Evolutionary conservation across 2,888 invertebrate genomes (phyloP), one percentile per base, ranked within the genome.

Genomic region (Brachycybe producta): DNA sequence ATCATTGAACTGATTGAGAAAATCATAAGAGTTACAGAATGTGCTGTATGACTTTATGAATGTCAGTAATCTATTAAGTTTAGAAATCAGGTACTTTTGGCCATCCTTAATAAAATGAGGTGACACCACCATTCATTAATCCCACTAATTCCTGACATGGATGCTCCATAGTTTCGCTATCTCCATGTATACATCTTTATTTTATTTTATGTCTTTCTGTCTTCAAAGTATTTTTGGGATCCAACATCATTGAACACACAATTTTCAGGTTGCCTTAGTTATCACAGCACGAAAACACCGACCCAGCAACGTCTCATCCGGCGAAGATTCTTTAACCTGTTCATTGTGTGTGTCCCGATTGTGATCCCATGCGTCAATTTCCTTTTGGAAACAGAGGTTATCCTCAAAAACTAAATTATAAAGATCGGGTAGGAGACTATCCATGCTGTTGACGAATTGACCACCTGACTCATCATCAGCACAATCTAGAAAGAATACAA

Each of bases 361-460:
- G n/a, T n/a, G 52, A 55, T 68, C 68, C 69, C 69, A 70, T n/a
- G 63, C 60, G 8, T 60, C 60, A 23, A 67, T 60, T 56, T 68
- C 68, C 34, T 58, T 58, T 23, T 51, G 54, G 54, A 69, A 67
- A 30, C 55, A 53, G 28, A 58, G 55, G 57, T 69, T 70, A 58
- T 70, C 68, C 26, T 60, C 58, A 21, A 58, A 56, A 1, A 69
- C 66, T 13, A 49, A 43, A 11, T 44, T 21, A 21, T 32, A 27
- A 2, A 51, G 28, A 13, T 51, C 51, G 11, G 28, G 32, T 1
- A 38, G 15, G 3, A 45, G 38, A 24, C 30, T 24, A 23, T 27
- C 51, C 5, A 24, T 17, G 1, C 5, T 26, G 27, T 23, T 38
- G 8, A 19, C 4, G 19, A 19, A 19, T 19, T 47, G 35, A 2